Conservation (phyloP, 1,140 invertebrate species). For the Chymomyza costata region DNA sequence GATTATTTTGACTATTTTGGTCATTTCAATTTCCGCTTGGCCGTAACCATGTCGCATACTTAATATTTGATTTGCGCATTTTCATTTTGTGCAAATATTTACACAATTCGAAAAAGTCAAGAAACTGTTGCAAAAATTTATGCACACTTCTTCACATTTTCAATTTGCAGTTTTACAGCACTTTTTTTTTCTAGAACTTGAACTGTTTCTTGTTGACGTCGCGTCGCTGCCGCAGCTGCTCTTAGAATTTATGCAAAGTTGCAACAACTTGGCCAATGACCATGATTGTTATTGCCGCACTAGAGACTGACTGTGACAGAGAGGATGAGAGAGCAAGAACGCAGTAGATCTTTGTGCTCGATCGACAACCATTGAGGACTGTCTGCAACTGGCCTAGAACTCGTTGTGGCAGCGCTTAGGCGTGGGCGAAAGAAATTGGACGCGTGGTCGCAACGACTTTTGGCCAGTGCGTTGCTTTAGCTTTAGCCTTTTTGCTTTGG, state of each 20-base stretch:
- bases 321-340: neutral
- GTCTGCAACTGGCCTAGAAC: constrained; percentile 16
- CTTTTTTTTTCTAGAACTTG: neutral
- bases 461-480: constrained; percentile 27
- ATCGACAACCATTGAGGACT: constrained; percentile 22
- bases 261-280: constrained; percentile 18
- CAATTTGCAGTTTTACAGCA: constrained; percentile 52
- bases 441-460: constrained; percentile 31
- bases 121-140: constrained; percentile 39
- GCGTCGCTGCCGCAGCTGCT: constrained; percentile 6
- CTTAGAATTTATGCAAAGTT: constrained; percentile 63
- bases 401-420: neutral
- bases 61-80: too few relatives aligned
- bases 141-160: constrained; percentile 72
- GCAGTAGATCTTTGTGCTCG: neutral
- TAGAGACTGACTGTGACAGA: constrained; percentile 38
- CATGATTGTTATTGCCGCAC: constrained; percentile 60
- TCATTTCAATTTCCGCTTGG: constrained; percentile 38
- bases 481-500: neutral
- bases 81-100: constrained; percentile 54
- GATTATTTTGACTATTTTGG: too few relatives aligned
- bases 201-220: neutral
- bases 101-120: constrained; percentile 53
- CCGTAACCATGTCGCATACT: too few relatives aligned
- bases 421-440: constrained; percentile 66